These are phyloP conservation scores for Eucidaris tribuloides DNA, from an alignment of 35 echinoderm and acorn worm species.

Conservation along the genomic window DNA sequence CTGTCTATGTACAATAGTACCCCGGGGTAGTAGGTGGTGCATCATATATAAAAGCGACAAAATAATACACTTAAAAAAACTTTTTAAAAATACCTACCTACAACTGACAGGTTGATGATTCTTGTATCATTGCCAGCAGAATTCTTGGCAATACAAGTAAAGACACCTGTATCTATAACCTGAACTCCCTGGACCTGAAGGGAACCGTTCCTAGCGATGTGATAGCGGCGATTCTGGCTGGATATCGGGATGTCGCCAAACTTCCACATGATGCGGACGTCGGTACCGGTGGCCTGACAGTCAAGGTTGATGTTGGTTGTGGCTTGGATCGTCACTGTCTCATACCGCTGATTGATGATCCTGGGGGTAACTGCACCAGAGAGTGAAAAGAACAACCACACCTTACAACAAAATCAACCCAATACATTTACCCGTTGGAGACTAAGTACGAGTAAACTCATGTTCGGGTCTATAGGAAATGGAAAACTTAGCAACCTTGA, in stretches of 20 bases:
- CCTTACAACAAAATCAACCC: too few relatives aligned
- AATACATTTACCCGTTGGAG: too few relatives aligned
- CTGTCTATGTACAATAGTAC: too few relatives aligned
- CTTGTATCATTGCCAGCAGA: slow-evolving; percentile 69
- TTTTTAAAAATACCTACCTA: too few relatives aligned
- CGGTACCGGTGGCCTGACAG: slow-evolving; percentile 55
- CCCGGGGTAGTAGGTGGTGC: too few relatives aligned
- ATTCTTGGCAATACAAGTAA: slow-evolving; percentile 81
- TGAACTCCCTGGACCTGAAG: slow-evolving; percentile 35
- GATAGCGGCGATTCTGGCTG: slow-evolving; percentile 75
- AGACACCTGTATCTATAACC: slow-evolving; percentile 71
- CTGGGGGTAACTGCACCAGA: slow-evolving; percentile 85
- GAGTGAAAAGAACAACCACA: too few relatives aligned
- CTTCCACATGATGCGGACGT: slow-evolving; percentile 69
- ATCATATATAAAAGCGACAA: too few relatives aligned
- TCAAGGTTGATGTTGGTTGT: slow-evolving; percentile 29
- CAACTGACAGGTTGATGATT: slow-evolving; percentile 48
- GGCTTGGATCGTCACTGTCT: slow-evolving; percentile 43
- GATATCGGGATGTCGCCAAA: slow-evolving; percentile 74
- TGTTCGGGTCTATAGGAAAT: too few relatives aligned
- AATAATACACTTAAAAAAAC: too few relatives aligned
- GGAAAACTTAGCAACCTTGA: too few relatives aligned
- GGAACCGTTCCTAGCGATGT: slow-evolving; percentile 54
- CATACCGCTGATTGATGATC: slow-evolving; percentile 24
- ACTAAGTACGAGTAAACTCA: too few relatives aligned